Evolutionary conservation across 2,113 vertebrate species (phyloP).

Genomic region (Chroicocephalus ridibundus): DNA sequence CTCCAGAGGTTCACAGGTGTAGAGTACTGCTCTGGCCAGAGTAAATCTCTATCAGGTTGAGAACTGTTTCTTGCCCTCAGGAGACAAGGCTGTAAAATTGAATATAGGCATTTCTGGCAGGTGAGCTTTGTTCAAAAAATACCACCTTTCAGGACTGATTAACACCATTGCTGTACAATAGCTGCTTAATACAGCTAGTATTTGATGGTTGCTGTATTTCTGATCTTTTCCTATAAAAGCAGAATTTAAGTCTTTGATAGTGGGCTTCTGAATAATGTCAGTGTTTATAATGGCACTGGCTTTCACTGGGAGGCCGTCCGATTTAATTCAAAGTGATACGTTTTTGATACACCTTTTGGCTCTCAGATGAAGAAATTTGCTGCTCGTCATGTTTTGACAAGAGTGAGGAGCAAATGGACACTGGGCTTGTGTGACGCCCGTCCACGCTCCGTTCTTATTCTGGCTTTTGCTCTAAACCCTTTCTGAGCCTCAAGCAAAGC

Average conservation of each 20-base stretch:
- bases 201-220: background rate
- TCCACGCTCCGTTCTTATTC: rapidly evolving
- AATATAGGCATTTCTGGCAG: background rate
- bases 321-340: background rate
- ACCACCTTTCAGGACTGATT: background rate
- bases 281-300: background rate
- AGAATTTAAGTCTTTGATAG: background rate
- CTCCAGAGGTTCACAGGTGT: background rate
- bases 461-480: background rate
- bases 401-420: background rate
- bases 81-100: background rate
- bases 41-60: background rate
- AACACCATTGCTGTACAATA: background rate
- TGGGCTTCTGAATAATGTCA: background rate
- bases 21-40: background rate
- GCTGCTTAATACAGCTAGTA: background rate
- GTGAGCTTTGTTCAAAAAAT: background rate
- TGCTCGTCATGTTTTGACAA: rapidly evolving
- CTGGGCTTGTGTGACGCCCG: background rate
- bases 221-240: background rate
- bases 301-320: rapidly evolving
- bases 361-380: background rate
- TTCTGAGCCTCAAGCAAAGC: background rate
- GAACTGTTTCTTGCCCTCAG: background rate
- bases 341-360: background rate